A percentile compares a stretch with the other conserved stretches of the same genome.
Evolutionary conservation across 2,113 vertebrate species (phyloP).

Genomic region (Tachysurus fulvidraco): DNA sequence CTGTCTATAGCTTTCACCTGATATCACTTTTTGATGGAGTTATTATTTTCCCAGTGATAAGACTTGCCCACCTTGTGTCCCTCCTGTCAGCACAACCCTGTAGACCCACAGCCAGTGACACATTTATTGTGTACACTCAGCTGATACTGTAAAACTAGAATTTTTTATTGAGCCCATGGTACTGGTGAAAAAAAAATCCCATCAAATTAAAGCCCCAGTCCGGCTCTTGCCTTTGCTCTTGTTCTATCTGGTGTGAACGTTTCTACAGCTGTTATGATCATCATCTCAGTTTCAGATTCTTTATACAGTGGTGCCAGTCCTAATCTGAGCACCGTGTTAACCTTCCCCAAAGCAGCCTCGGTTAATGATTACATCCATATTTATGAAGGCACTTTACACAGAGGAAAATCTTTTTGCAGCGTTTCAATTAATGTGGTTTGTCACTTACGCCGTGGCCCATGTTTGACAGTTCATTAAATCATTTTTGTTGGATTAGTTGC

Average conservation of each 20-base stretch:
- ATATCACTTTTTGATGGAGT: constrained; percentile 48
- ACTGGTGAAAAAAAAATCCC: constrained; percentile 14
- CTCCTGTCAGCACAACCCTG: constrained; percentile 42
- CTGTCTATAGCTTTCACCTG: background rate
- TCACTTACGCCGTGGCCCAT: constrained; percentile 17
- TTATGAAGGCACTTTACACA: constrained; percentile 45
- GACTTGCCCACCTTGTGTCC: constrained; percentile 20
- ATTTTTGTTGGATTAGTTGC: constrained; percentile 38
- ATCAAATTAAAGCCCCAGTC: constrained; percentile 34
- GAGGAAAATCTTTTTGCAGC: constrained; percentile 37
- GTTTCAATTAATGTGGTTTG: constrained; percentile 45
- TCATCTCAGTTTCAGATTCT: constrained; percentile 46
- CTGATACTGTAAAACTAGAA: constrained; percentile 46
- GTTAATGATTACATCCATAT: constrained; percentile 54
- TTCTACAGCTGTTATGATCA: constrained; percentile 33
- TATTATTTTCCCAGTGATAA: constrained; percentile 23
- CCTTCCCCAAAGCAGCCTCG: constrained; percentile 51
- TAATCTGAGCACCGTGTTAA: constrained; percentile 49
- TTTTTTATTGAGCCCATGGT: constrained; percentile 43
- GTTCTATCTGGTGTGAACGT: constrained; percentile 35
- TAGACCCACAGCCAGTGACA: constrained; percentile 36
- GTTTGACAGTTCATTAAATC: constrained; percentile 38
- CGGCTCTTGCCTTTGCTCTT: constrained; percentile 34
- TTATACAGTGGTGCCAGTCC: constrained; percentile 30
- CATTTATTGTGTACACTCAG: constrained; percentile 48